Base-by-base conservation (phyloP, 2,888 invertebrate genomes). In the Bursaphelenchus okinawaensis region DNA sequence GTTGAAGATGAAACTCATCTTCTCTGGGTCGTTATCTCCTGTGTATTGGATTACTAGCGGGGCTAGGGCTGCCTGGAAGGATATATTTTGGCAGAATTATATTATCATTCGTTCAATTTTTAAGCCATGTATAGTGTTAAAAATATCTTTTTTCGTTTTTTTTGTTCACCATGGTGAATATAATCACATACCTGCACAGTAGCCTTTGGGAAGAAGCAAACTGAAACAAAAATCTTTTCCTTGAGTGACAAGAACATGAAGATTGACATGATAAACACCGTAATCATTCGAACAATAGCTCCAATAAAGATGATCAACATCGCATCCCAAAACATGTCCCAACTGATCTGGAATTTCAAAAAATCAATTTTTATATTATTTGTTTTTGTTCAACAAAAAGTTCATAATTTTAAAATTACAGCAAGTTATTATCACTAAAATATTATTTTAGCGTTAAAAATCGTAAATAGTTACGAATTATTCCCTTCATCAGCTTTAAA, bases 171-270 rank as follows among this genome's bases (percentile, higher is more conserved):
- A n/a, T 29, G 8, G 7, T 29, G 2, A 40, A 9, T 29, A 7
- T 29, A 12, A 26, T 22, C 28, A 66, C 55, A 23, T 60, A 76
- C 74, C 68, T 75, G 77, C 24, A 77, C 68, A 0, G 75, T 74
- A 9, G 77, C 77, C 58, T 76, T 76, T 4, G 76, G 76, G 16
- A 74, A 54, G 57, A 76, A 68, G 24, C 70, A 66, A 22, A 76
- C 20, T 16, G 76, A 68, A 19, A 74, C 63, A 58, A 76, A 74
- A 55, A 75, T 40, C 16, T 60, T 52, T 29, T 69, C 69, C 29
- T 67, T 71, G 54, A 55, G 29, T 12, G 61, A 28, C 19, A 69
- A 23, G 20, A 56, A 23, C 12, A 20, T 62, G 61, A 40, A 70
- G 58, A 71, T 61, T 23, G 71, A 50, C 52, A 69, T 59, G 52